These are phyloP conservation scores for Cotesia glomerata DNA, from an alignment of 1,140 invertebrate species.

Conservation along the genomic window DNA sequence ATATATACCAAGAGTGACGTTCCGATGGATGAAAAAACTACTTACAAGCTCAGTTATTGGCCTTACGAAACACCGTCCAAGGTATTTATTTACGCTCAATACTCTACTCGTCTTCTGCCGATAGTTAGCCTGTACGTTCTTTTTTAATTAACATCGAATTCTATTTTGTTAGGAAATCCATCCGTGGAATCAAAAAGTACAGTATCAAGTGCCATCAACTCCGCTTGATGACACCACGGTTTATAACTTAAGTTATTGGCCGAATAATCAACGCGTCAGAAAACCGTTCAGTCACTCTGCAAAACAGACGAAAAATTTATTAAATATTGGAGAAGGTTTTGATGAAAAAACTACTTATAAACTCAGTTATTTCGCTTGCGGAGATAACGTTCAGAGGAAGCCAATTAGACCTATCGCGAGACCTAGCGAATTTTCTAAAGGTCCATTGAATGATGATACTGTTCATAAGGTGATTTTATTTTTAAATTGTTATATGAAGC, in stretches of 20 bases:
- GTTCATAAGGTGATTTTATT: slow-evolving; percentile 43
- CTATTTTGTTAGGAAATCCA: slow-evolving; percentile 38
- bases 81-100: slow-evolving; percentile 22
- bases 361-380: slow-evolving; percentile 54
- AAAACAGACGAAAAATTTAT: slow-evolving; percentile 41
- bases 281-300: slow-evolving; percentile 33
- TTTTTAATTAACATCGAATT: background rate
- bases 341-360: slow-evolving; percentile 57
- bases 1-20: slow-evolving; percentile 61
- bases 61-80: slow-evolving; percentile 36
- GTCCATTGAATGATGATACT: slow-evolving; percentile 52
- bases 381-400: slow-evolving; percentile 37
- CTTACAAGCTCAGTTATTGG: slow-evolving; percentile 55
- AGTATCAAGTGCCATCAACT: slow-evolving; percentile 52
- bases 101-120: no score
- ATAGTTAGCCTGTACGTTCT: background rate
- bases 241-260: slow-evolving; percentile 65
- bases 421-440: slow-evolving; percentile 40
- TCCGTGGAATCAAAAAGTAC: slow-evolving; percentile 37
- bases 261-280: slow-evolving; percentile 40
- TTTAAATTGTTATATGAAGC: background rate
- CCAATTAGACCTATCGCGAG: slow-evolving; percentile 39
- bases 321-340: slow-evolving; percentile 47
- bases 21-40: slow-evolving; percentile 65
- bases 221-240: slow-evolving; percentile 64